Conservation (phyloP, 2,113 vertebrate genomes). For the Pelusios castaneus region DNA sequence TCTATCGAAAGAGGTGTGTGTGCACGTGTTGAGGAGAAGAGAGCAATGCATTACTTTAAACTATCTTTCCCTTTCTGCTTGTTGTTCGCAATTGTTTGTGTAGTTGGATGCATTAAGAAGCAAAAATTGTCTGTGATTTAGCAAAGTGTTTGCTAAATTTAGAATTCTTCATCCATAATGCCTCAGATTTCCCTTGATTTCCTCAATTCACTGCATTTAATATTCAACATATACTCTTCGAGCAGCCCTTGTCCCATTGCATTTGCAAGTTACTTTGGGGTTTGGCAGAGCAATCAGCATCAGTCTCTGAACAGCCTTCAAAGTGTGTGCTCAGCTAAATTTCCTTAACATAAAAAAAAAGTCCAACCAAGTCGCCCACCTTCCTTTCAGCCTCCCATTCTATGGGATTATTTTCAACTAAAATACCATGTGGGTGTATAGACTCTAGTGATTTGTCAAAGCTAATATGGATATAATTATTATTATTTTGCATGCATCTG, state of each 20-base stretch:
- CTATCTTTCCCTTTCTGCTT: not conserved
- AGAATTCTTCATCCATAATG: not conserved
- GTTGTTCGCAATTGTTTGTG: not conserved
- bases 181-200: not conserved
- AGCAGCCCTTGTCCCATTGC: conserved; percentile 51
- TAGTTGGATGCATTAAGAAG: not conserved
- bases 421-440: conserved; percentile 71
- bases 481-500: conserved; percentile 57
- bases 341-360: conserved; percentile 49
- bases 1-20: conserved; percentile 7
- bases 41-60: not conserved
- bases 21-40: conserved; percentile 42
- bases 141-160: not conserved
- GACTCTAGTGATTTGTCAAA: conserved; percentile 58
- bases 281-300: conserved; percentile 61
- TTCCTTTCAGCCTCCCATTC: conserved; percentile 69
- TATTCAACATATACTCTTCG: conserved; percentile 46
- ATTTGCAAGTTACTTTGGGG: conserved; percentile 56
- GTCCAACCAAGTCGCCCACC: conserved; percentile 72
- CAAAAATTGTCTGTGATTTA: conserved; percentile 1
- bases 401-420: conserved; percentile 70
- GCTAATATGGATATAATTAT: conserved; percentile 24
- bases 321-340: conserved; percentile 73
- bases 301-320: conserved; percentile 52
- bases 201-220: conserved; percentile 23